Conservation (phyloP, 2,888 invertebrate species). For the Nipponacmea schrenckii region DNA sequence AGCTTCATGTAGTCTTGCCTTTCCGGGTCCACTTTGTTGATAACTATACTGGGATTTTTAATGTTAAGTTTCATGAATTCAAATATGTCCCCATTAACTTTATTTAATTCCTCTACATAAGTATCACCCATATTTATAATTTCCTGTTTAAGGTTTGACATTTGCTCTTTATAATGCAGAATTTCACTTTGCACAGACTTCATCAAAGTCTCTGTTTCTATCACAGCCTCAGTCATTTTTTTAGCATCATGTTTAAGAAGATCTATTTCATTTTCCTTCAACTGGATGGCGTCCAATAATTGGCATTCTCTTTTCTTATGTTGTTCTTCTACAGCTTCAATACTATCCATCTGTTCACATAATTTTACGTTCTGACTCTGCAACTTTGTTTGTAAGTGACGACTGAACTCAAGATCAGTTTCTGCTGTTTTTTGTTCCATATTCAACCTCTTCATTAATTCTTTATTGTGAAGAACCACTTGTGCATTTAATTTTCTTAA, state of each 20-base stretch:
- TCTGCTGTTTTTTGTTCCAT: neutral
- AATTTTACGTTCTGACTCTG: neutral
- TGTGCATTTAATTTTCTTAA: neutral
- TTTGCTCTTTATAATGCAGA: constrained; percentile 24
- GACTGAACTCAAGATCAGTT: neutral
- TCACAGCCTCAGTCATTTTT: constrained; percentile 23
- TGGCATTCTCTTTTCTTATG: constrained; percentile 32
- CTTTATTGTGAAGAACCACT: neutral
- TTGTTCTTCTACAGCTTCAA: constrained; percentile 6
- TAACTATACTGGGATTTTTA: neutral
- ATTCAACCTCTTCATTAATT: neutral
- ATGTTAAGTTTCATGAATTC: neutral
- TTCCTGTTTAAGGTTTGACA: constrained; percentile 25
- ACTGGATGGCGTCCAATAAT: constrained; percentile 31
- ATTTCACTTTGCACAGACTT: constrained; percentile 31
- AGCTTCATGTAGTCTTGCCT: neutral
- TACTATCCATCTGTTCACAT: neutral
- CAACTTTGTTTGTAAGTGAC: neutral
- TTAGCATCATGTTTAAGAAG: constrained; percentile 22
- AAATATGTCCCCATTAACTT: constrained; percentile 11
- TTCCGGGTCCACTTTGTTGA: neutral
- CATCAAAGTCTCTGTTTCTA: constrained; percentile 27
- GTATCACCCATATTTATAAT: constrained; percentile 7
- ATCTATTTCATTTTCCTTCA: constrained; percentile 26
- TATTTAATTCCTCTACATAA: neutral